phyloP scores from a whole-genome alignment of 2,888 invertebrate genomes.

The Cataglyphis cursor region DNA sequence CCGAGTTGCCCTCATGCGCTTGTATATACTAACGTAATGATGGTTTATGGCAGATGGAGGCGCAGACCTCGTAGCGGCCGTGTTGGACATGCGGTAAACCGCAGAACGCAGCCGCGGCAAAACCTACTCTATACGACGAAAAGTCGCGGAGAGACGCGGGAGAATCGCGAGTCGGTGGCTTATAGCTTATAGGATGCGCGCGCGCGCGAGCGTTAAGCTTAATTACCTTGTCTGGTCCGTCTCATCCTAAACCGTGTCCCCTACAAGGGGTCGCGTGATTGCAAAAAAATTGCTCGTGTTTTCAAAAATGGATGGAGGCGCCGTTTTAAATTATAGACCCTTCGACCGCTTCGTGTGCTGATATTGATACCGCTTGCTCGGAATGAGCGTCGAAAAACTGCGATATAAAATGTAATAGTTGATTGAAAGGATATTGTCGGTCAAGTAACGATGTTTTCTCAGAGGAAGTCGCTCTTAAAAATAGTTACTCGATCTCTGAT shows the following conservation, averaged over 20 bases:
- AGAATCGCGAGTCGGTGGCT: slow-evolving; percentile 62
- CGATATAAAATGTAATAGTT: not conserved
- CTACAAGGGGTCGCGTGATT: slow-evolving; percentile 43
- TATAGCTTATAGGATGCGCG: slow-evolving; percentile 61
- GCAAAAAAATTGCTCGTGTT: slow-evolving; percentile 62
- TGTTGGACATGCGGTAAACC: slow-evolving; percentile 86
- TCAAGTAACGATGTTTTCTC: not conserved
- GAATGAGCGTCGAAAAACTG: not conserved
- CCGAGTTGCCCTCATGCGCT: slow-evolving; percentile 73
- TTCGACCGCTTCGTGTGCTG: not conserved
- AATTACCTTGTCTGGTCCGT: slow-evolving; percentile 80
- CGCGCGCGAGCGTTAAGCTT: slow-evolving; percentile 77
- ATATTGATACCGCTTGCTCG: slow-evolving; percentile 8
- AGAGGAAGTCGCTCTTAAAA: not conserved
- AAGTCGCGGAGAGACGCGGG: slow-evolving; percentile 74
- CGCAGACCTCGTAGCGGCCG: slow-evolving; percentile 78
- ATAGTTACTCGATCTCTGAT: not conserved
- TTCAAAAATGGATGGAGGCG: slow-evolving; percentile 39
- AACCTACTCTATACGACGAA: slow-evolving; percentile 76
- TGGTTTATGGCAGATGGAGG: slow-evolving; percentile 80
- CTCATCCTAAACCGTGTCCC: slow-evolving; percentile 48
- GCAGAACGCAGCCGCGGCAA: slow-evolving; percentile 84
- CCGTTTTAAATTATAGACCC: slow-evolving; percentile 29
- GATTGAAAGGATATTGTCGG: slow-evolving; percentile 3
- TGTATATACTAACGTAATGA: slow-evolving; percentile 84